phyloP scores from a whole-genome alignment of 2,888 invertebrate species.

The Glyphotaelius pellucidus region DNA sequence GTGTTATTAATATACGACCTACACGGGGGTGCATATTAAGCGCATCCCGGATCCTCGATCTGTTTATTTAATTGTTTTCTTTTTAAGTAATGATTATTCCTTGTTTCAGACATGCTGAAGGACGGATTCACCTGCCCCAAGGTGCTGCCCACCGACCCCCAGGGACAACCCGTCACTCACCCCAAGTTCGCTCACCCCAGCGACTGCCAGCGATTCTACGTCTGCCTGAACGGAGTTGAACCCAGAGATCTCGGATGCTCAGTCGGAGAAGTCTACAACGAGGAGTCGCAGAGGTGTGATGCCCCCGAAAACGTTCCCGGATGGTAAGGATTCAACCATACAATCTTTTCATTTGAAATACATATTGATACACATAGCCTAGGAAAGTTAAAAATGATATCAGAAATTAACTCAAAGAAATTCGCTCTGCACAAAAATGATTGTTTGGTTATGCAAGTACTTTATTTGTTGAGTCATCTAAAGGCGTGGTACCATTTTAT shows the following conservation, averaged over 20 bases:
- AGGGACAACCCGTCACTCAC: constrained; percentile 87
- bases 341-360: not conserved
- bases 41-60: no score
- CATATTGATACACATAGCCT: not conserved
- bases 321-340: constrained; percentile 79
- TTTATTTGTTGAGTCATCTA: not conserved
- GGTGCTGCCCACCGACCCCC: constrained; percentile 80
- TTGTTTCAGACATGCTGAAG: constrained; percentile 82
- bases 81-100: not conserved
- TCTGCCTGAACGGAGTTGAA: constrained; percentile 90
- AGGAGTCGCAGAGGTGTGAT: constrained; percentile 89
- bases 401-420: no score
- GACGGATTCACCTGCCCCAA: constrained; percentile 93
- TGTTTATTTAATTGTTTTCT: not conserved
- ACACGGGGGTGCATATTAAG: no score
- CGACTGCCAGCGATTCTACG: constrained; percentile 95
- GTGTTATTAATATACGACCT: no score
- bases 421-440: not conserved
- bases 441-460: not conserved
- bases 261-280: constrained; percentile 94
- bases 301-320: constrained; percentile 93
- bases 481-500: not conserved
- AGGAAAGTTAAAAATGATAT: no score
- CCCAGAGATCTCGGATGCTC: constrained; percentile 93
- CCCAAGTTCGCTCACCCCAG: constrained; percentile 91